Conservation (phyloP, 2,888 invertebrate species). For the Melikaiella ostensackeni region DNA sequence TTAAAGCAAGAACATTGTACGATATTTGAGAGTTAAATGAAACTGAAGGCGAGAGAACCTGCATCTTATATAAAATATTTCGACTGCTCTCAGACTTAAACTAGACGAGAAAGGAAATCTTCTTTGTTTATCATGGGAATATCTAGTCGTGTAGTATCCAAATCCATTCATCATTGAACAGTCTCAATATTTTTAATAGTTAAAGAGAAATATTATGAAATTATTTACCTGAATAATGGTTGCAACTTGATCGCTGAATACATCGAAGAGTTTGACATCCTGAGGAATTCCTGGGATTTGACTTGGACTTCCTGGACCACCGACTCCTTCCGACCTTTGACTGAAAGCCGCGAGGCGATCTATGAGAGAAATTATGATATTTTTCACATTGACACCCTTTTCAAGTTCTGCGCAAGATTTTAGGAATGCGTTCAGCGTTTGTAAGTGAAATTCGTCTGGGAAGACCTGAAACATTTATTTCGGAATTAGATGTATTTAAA, state of each 20-base stretch:
- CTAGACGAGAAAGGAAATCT: conserved; percentile 68
- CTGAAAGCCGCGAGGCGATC: conserved; percentile 92
- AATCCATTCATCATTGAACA: conserved; percentile 67
- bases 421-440: conserved; percentile 95
- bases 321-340: conserved; percentile 84
- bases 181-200: conserved; percentile 20
- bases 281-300: conserved; percentile 84
- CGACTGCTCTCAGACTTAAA: conserved; percentile 72
- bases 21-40: background rate
- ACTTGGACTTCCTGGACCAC: conserved; percentile 79
- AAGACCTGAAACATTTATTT: conserved; percentile 83
- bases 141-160: conserved; percentile 62
- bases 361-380: conserved; percentile 97
- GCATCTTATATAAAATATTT: background rate
- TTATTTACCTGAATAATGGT: conserved; percentile 90
- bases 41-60: background rate
- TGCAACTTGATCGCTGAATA: conserved; percentile 98
- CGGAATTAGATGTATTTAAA: background rate
- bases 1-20: conserved; percentile 5
- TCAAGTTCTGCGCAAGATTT: conserved; percentile 98
- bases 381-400: conserved; percentile 97
- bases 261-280: conserved; percentile 97
- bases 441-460: conserved; percentile 99
- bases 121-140: conserved; percentile 42
- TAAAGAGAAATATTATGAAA: conserved; percentile 8